These are phyloP conservation scores for Argyrosomus japonicus DNA, from an alignment of 2,113 vertebrate genomes.

Conservation along the genomic window DNA sequence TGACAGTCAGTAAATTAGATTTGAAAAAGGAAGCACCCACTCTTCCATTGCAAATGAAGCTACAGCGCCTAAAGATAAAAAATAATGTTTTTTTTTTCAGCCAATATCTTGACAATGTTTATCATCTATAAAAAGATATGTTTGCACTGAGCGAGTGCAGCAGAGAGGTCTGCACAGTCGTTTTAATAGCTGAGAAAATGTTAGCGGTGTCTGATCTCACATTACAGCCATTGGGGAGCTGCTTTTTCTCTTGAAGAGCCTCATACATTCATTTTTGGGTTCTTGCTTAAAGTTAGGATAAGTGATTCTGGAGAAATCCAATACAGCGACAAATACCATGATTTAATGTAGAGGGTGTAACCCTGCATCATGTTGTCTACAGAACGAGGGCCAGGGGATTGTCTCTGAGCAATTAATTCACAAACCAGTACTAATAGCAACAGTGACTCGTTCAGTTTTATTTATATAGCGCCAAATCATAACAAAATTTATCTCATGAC, in stretches of 20 bases:
- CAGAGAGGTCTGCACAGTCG: not conserved
- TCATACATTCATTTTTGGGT: not conserved
- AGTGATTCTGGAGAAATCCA: too few relatives aligned
- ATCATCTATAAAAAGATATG: conserved; percentile 2
- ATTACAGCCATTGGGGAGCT: conserved; percentile 5
- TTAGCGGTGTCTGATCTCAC: not conserved
- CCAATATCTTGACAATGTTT: conserved; percentile 9
- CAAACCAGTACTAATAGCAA: too few relatives aligned
- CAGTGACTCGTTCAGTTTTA: too few relatives aligned
- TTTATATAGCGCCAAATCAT: too few relatives aligned
- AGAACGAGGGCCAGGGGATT: too few relatives aligned
- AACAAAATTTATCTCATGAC: too few relatives aligned
- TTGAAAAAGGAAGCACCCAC: conserved; percentile 28
- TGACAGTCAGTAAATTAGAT: conserved; percentile 58
- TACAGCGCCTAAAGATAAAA: conserved; percentile 19
- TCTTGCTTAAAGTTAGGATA: not conserved
- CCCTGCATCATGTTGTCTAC: too few relatives aligned
- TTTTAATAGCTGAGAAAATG: not conserved
- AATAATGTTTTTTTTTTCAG: not conserved
- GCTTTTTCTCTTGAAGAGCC: conserved; percentile 9
- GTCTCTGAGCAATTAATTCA: too few relatives aligned
- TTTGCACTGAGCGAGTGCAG: not conserved
- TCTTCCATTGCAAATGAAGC: conserved; percentile 45
- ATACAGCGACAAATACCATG: too few relatives aligned
- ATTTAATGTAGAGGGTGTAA: too few relatives aligned